Base-by-base conservation (phyloP, 1,140 invertebrate genomes). In the Drosophila takahashii region DNA sequence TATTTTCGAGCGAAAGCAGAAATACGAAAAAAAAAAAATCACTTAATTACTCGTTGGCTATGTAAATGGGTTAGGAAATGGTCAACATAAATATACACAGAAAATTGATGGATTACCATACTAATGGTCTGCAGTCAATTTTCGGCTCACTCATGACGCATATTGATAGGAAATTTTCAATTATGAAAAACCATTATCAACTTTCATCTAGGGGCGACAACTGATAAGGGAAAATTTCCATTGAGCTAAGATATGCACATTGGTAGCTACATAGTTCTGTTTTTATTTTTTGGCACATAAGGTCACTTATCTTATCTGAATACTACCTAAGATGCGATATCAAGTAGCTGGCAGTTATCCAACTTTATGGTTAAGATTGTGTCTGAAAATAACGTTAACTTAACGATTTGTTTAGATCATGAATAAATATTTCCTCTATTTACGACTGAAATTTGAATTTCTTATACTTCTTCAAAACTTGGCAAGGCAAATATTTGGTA, bases 11-110 rank as follows among this genome's bases (percentile, higher is more conserved):
- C 54, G 54, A 41, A 32, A 34, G 42, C 56, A 45, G 32, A 26
- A 47, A 48, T 4, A 10, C 3, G 26, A 37, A 29, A 37, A 45
- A 44, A 41, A 22, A 26, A 62, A 59, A 64, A 53, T 44, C 39
- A 65, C 64, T 67, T 51, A 67, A 67, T 67, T 29, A 36, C 59
- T 64, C 42, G 41, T 44, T 51, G 18, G 48, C 18, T 37, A 51
- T 65, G 45, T 52, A 65, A 67, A 67, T 65, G 45, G 36, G 45
- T 67, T 67, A 34, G 45, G 36, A 52, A 67, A 67, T 51, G 56
- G 29, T 10, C 8, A 27, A 4, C 27, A 39, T 29, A 4, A 41
- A 29, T 56, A 57, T 39, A 11, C 53, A 59, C 29, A n/a, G 9
- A 41, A 62, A 59, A 62, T 41, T 41, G 13, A 32, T 59, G 59